These are phyloP conservation scores for Pampusana beccarii DNA, from an alignment of 2,113 vertebrate species.

Conservation along the genomic window DNA sequence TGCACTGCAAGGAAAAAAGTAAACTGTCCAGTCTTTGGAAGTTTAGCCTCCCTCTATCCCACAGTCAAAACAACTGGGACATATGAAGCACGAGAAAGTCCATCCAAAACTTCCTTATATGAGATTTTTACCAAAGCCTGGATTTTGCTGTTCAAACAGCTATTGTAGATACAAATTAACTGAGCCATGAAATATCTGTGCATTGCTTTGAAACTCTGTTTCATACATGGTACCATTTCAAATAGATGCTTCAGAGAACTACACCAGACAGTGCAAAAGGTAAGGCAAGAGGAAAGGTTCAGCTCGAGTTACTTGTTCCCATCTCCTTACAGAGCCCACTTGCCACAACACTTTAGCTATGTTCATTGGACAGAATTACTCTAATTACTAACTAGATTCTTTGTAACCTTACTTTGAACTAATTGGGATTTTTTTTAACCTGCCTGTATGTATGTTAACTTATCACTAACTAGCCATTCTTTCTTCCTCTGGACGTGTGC, in stretches of 20 bases:
- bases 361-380: neutral
- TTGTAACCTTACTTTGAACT: neutral
- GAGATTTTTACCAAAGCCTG: neutral
- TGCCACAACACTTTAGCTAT: neutral
- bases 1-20: neutral
- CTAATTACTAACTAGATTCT: neutral
- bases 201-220: neutral
- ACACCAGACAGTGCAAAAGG: neutral
- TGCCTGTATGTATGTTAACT: neutral
- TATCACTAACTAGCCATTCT: neutral
- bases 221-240: neutral
- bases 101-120: neutral
- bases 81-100: neutral
- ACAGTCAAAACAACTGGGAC: neutral
- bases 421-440: neutral
- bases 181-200: neutral
- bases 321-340: neutral
- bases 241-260: neutral
- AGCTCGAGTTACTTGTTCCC: neutral
- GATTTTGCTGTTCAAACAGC: neutral
- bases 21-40: neutral
- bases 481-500: neutral
- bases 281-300: neutral
- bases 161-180: neutral
- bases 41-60: neutral